Conservation (phyloP, 2,113 vertebrate genomes). For the Ahaetulla prasina region DNA sequence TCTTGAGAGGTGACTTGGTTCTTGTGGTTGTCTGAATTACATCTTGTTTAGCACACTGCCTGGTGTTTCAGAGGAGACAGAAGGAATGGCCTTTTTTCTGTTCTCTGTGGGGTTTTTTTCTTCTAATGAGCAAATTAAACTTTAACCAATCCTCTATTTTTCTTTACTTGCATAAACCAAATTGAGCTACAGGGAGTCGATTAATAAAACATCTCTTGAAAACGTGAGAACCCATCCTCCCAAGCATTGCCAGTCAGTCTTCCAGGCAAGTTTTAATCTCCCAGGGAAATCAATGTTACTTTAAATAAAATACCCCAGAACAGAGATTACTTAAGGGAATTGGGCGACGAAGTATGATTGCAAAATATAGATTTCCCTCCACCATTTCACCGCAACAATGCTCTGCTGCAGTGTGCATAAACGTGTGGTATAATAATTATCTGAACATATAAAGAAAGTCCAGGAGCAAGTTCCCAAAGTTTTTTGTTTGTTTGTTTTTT, state of each 20-base stretch:
- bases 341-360: slow-evolving; percentile 56
- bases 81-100: not conserved
- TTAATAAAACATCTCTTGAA: slow-evolving; percentile 57
- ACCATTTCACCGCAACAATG: slow-evolving; percentile 14
- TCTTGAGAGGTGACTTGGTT: slow-evolving; percentile 42
- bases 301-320: slow-evolving; percentile 62
- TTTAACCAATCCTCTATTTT: slow-evolving; percentile 53
- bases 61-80: slow-evolving; percentile 22
- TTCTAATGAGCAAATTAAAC: slow-evolving; percentile 34
- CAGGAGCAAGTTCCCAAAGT: slow-evolving; percentile 24
- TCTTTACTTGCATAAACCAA: slow-evolving; percentile 56
- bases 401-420: slow-evolving; percentile 44
- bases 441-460: slow-evolving; percentile 31
- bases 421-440: slow-evolving; percentile 48
- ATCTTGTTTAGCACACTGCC: slow-evolving; percentile 45
- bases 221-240: not conserved
- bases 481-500: slow-evolving; percentile 26
- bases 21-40: slow-evolving; percentile 33
- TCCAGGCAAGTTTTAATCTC: slow-evolving; percentile 64
- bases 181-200: slow-evolving; percentile 57
- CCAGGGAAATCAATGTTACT: slow-evolving; percentile 65
- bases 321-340: slow-evolving; percentile 59
- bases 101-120: slow-evolving; percentile 2
- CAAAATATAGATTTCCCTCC: slow-evolving; percentile 59
- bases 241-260: slow-evolving; percentile 48